Evolutionary conservation across 1,140 invertebrate species (phyloP), one percentile per base, ranked within the genome.

Genomic region (Drosophila trapezifrons): DNA sequence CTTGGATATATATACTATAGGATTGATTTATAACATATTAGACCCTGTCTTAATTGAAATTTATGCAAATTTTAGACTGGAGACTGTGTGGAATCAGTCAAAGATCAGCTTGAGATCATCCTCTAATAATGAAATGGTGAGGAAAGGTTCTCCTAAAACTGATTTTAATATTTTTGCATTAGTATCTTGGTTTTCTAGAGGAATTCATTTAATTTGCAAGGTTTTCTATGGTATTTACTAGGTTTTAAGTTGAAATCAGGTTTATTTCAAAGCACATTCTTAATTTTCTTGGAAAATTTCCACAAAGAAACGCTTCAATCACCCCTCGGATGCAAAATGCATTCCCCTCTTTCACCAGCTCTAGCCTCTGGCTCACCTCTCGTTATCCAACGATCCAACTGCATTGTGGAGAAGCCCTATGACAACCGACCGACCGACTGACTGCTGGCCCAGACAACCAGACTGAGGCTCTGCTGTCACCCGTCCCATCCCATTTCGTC

Each of bases 371-470:
- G 17, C 7, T 37, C 18, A 20, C 51, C 32, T 52, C 51, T n/a
- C 29, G 29, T 15, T 20, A 52, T 32, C 49, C 15, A 7, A 7
- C 37, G 37, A n/a, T 18, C 7, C 32, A 25, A 58, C 27, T 64
- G 64, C 32, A 32, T 37, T 15, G 46, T n/a, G 40, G 29, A 32
- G 66, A 71, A 71, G 67, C 67, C 67, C 64, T 71, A 71, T n/a
- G 32, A 47, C 64, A 32, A 32, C 43, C 51, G 60, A 66, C 37
- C 1, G 32, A 32, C 43, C 51, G 60, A 66, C 37, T 0, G 32
- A 35, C 10, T 40, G 38, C 38, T 27, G 56, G 52, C 51, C 32
- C 38, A 55, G 66, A 55, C 62, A 67, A 3, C 29, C 63, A 46
- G 66, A 69, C 63, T 37, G 27, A 35, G 51, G 22, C 22, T 22